A percentile compares a stretch with the other conserved stretches of the same genome.
Evolutionary conservation across 2,113 vertebrate species (phyloP).

Genomic region (Prolemur simus): DNA sequence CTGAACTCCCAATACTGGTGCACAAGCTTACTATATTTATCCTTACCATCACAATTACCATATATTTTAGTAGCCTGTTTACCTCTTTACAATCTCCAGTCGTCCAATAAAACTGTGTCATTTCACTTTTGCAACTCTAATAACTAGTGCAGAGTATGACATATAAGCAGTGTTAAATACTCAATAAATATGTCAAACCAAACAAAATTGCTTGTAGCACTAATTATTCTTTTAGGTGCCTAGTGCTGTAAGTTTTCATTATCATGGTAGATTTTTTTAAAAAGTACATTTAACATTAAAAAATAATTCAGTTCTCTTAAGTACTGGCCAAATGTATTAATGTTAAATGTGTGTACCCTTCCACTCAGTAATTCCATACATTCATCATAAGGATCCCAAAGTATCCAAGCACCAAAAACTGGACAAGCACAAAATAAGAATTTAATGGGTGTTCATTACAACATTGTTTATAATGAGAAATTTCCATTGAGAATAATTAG

Average conservation of each 20-base stretch:
- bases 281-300: constrained; percentile 26
- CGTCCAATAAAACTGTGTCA: constrained; percentile 25
- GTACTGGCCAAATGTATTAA: neutral
- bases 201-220: neutral
- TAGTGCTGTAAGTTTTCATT: neutral
- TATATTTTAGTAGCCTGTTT: constrained; percentile 11
- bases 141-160: neutral
- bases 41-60: neutral
- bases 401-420: neutral
- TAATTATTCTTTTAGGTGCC: neutral
- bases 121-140: constrained; percentile 8
- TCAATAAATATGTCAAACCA: neutral
- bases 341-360: neutral
- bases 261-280: neutral
- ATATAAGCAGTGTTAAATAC: neutral
- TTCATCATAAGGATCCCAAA: constrained; percentile 3
- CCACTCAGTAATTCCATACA: neutral
- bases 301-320: constrained; percentile 26
- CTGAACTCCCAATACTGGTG: neutral
- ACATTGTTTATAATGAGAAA: neutral
- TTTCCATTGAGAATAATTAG: constrained; percentile 11
- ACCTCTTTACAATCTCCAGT: constrained; percentile 8
- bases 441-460: neutral
- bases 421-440: neutral
- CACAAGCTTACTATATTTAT: neutral